Evolutionary conservation across 2,888 invertebrate genomes (phyloP), one percentile per base, ranked within the genome.

Genomic region (Camponotus fellah): DNA sequence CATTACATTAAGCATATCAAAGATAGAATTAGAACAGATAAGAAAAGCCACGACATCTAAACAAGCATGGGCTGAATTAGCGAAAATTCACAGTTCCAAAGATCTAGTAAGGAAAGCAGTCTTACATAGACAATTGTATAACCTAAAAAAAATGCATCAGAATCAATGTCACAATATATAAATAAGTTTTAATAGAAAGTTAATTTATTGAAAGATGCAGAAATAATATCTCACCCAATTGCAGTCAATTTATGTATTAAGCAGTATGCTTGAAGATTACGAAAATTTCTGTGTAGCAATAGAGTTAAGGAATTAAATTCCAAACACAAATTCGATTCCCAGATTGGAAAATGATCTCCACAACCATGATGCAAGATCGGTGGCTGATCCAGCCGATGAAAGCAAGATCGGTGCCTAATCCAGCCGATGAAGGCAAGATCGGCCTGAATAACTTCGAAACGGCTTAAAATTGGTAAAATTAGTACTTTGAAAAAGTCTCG

Each of bases 161-260:
- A 62, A 17, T 8, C 80, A 37, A 81, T 81, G 49, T 43, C 71
- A 14, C 46, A 81, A 14, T 71, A 65, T 12, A 60, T 62, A 26
- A 60, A 81, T 43, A 32, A 12, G 9, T 69, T 81, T 8, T 32
- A 43, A 32, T 21, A 74, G 3, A 74, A 3, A 2, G 43, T 53
- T 4, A 53, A 74, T 14, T 17, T 56, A 9, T 14, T 82, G 9
- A 40, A 62, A 58, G 72, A 82, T 21, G 74, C 58, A 1, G 65
- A 14, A 26, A 65, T 82, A n/a, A 65, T 2, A 64, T 82, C 2
- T 74, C 65, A 10, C 4, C 17, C 3, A 43, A 74, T 4, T 82
- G 17, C 74, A 32, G 21, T 65, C 82, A 26, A 74, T 82, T 82
- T 12, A 82, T 82, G 74, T 43, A 14, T 40, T 82, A n/a, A 74